phyloP scores from a whole-genome alignment of 2,113 vertebrate genomes.

The Protobothrops mucrosquamatus region DNA sequence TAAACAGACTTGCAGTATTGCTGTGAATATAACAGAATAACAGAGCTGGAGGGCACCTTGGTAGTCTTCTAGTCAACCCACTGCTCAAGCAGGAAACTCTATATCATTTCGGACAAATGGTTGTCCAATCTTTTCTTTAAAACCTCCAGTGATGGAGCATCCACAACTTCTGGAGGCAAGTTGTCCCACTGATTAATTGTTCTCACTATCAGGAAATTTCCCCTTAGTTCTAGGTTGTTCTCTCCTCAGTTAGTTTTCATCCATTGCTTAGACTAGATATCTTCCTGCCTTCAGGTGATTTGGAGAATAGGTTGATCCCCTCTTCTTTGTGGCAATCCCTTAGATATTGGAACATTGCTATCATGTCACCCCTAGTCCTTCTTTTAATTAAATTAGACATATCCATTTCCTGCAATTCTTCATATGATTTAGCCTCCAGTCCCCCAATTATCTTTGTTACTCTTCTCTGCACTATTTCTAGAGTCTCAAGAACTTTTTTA shows the following conservation, averaged over 20 bases:
- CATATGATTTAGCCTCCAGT: no score
- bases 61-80: neutral
- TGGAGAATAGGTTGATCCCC: neutral
- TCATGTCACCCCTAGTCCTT: no score
- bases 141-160: neutral
- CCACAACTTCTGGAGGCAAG: neutral
- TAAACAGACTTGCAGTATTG: neutral
- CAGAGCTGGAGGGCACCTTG: neutral
- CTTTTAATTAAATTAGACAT: no score
- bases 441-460: no score
- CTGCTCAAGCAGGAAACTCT: neutral
- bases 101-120: neutral
- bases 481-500: neutral
- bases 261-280: neutral
- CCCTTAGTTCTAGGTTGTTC: neutral
- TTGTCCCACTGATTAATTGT: neutral
- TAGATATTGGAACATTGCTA: no score
- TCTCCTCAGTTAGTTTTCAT: neutral
- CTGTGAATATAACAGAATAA: neutral
- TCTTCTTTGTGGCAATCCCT: no score
- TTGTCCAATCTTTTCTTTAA: neutral
- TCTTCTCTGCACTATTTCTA: neutral
- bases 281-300: neutral
- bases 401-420: no score
- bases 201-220: neutral